phyloP scores from a whole-genome alignment of 2,113 vertebrate species.

The Amazona guildingii region DNA sequence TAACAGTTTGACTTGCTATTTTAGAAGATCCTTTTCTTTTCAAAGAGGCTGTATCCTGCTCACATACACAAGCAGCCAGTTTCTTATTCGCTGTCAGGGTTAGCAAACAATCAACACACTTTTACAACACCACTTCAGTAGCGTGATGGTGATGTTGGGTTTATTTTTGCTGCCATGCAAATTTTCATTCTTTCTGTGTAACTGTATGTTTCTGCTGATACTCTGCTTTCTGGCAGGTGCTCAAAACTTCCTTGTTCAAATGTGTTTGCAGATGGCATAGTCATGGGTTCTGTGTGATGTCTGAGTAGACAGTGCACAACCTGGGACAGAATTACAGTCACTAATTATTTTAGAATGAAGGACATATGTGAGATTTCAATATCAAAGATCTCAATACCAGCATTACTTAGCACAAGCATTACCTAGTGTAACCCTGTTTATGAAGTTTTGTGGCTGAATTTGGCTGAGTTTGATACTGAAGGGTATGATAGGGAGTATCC shows the following conservation, averaged over 20 bases:
- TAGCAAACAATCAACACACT: neutral
- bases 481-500: neutral
- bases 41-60: neutral
- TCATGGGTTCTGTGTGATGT: neutral
- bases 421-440: neutral
- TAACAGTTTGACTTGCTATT: neutral
- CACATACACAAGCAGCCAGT: neutral
- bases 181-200: conserved; percentile 39
- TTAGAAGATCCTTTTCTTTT: neutral
- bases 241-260: conserved; percentile 32
- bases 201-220: conserved; percentile 43
- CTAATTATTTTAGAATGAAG: conserved; percentile 25
- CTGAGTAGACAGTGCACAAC: conserved; percentile 3
- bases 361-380: conserved; percentile 41
- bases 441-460: neutral
- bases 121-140: neutral
- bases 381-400: neutral
- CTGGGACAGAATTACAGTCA: conserved; percentile 7
- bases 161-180: conserved; percentile 49
- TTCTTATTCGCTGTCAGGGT: neutral
- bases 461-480: neutral
- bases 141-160: neutral
- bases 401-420: neutral
- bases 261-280: conserved; percentile 42
- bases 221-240: conserved; percentile 43